phyloP scores from a whole-genome alignment of 2,888 invertebrate genomes.

The Pyrochroa serraticornis region DNA sequence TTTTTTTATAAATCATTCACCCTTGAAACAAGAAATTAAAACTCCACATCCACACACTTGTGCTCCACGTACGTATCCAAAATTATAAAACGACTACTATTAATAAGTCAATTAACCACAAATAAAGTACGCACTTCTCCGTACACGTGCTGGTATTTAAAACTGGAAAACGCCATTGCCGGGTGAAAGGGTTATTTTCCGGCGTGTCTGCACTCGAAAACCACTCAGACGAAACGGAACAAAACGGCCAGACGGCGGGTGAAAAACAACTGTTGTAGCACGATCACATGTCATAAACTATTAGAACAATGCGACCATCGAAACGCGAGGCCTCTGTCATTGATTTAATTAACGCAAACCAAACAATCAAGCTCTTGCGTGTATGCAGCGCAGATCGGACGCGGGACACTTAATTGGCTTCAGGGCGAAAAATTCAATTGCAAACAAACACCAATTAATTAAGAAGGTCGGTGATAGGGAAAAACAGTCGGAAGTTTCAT shows the following conservation, averaged over 20 bases:
- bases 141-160: slow-evolving; percentile 24
- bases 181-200: slow-evolving; percentile 5
- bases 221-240: slow-evolving; percentile 15
- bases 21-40: neutral
- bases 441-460: no score
- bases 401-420: slow-evolving; percentile 4
- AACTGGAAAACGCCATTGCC: slow-evolving; percentile 31
- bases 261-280: slow-evolving; percentile 31
- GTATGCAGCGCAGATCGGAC: neutral
- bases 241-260: neutral
- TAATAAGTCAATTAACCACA: neutral
- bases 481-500: no score
- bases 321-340: slow-evolving; percentile 22
- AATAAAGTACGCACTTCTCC: slow-evolving; percentile 2
- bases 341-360: slow-evolving; percentile 35
- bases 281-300: slow-evolving; percentile 29
- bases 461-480: no score
- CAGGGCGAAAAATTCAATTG: neutral
- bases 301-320: slow-evolving; percentile 16
- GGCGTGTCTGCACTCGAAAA: slow-evolving; percentile 6
- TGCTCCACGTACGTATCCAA: no score
- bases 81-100: neutral
- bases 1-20: neutral
- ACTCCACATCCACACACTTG: no score
- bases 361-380: slow-evolving; percentile 21